Percentiles rank a stretch among this genome's conserved stretches.
Conservation (phyloP, 2,888 invertebrate genomes). For the Leucoma salicis region DNA sequence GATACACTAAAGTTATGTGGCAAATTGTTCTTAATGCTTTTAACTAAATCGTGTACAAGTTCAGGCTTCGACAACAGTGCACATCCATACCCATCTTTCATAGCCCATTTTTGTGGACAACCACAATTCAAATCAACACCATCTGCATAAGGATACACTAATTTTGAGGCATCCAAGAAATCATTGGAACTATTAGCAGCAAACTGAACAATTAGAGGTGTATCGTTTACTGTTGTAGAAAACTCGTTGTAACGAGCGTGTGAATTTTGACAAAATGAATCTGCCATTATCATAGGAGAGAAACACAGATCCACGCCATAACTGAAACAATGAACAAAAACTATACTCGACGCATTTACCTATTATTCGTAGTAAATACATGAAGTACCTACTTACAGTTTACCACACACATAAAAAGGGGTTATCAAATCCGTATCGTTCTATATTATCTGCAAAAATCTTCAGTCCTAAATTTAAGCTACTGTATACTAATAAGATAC, state of each 20-base stretch:
- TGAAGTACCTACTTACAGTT: too few relatives aligned
- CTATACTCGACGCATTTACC: too few relatives aligned
- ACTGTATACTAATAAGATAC: too few relatives aligned
- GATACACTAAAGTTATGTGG: slow-evolving; percentile 91
- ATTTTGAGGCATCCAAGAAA: slow-evolving; percentile 91
- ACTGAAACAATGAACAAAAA: slow-evolving; percentile 59
- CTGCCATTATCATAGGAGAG: slow-evolving; percentile 98
- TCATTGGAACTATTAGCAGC: slow-evolving; percentile 93
- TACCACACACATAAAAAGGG: too few relatives aligned
- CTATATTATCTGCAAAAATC: too few relatives aligned
- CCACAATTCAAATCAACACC: slow-evolving; percentile 99
- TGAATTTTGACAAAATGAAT: slow-evolving; percentile 94
- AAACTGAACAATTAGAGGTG: slow-evolving; percentile 96
- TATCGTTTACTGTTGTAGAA: slow-evolving; percentile 87
- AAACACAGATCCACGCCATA: slow-evolving; percentile 95
- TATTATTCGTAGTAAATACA: too few relatives aligned
- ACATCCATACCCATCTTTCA: slow-evolving; percentile 94
- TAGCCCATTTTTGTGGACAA: slow-evolving; percentile 98
- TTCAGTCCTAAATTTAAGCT: too few relatives aligned
- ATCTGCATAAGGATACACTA: slow-evolving; percentile 91
- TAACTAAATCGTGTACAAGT: slow-evolving; percentile 89
- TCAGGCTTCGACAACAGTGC: slow-evolving; percentile 92
- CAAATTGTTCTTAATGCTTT: slow-evolving; percentile 87
- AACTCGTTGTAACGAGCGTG: slow-evolving; percentile 94
- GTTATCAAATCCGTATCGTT: too few relatives aligned